These are phyloP conservation scores for Porites divaricata DNA, from an alignment of 92 coral and sea anemone species.

Conservation along the genomic window DNA sequence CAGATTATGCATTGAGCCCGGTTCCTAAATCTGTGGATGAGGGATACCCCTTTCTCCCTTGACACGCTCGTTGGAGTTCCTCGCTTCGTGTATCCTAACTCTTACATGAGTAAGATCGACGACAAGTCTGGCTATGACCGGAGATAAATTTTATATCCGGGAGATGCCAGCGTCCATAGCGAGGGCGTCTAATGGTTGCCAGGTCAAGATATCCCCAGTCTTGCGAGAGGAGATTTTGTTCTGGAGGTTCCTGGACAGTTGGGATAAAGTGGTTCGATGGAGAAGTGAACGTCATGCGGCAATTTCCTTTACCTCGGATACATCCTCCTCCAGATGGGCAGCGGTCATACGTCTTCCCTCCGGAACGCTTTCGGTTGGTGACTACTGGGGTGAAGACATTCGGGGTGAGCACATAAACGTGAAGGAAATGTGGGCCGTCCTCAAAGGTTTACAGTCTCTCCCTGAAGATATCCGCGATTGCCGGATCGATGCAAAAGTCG, in stretches of 20 bases:
- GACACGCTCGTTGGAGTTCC: no score
- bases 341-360: slow-evolving; percentile 43
- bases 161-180: slow-evolving; percentile 20
- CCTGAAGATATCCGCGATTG: slow-evolving; percentile 22
- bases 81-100: no score
- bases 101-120: no score
- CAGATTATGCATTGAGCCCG: no score
- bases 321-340: slow-evolving; percentile 57
- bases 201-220: slow-evolving; percentile 20
- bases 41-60: no score
- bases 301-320: slow-evolving; percentile 44
- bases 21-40: no score
- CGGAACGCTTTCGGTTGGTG: slow-evolving; percentile 51
- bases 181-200: slow-evolving; percentile 34
- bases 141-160: slow-evolving; percentile 39
- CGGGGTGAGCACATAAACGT: slow-evolving; percentile 30
- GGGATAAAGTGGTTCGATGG: slow-evolving; percentile 53
- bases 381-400: slow-evolving; percentile 53
- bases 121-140: slow-evolving; percentile 62
- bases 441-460: slow-evolving; percentile 34
- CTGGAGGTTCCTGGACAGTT: slow-evolving; percentile 62
- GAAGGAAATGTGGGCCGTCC: slow-evolving; percentile 56
- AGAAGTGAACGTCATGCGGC: slow-evolving; percentile 50
- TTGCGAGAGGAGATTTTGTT: slow-evolving; percentile 56
- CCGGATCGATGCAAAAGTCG: slow-evolving; percentile 27